Percentiles rank a stretch among this genome's conserved stretches.
Conservation (phyloP, 2,113 vertebrate species). For the Coregonus clupeaformis region DNA sequence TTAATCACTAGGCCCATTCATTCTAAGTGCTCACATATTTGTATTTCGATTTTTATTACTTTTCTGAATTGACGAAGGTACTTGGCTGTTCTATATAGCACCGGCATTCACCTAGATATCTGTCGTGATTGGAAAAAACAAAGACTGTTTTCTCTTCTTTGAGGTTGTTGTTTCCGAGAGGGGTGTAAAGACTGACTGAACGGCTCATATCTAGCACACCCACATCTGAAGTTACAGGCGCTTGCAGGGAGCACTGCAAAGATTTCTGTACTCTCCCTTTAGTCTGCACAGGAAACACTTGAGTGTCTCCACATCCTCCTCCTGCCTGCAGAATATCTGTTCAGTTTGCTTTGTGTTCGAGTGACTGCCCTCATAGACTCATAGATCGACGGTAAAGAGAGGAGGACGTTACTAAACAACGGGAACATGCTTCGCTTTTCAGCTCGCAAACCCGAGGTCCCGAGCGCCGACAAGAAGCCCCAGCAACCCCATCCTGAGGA, state of each 20-base stretch:
- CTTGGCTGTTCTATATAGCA: no score
- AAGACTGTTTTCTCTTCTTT: not conserved
- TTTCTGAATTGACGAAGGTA: no score
- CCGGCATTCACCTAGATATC: not conserved
- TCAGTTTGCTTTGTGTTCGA: not conserved
- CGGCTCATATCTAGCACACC: no score
- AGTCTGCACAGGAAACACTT: conserved; percentile 56
- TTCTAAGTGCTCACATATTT: no score
- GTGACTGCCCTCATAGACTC: not conserved
- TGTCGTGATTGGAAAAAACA: not conserved
- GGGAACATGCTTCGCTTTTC: conserved; percentile 62
- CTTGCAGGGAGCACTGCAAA: conserved; percentile 31
- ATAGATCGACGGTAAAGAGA: not conserved
- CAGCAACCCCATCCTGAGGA: conserved; percentile 77
- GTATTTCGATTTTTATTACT: no score
- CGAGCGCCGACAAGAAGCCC: conserved; percentile 79
- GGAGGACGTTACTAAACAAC: conserved; percentile 15
- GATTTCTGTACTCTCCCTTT: conserved; percentile 8
- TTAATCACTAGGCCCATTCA: no score
- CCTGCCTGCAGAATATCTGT: not conserved
- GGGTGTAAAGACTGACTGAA: not conserved
- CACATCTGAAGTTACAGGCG: no score
- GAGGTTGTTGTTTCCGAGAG: not conserved
- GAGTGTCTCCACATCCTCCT: conserved; percentile 30
- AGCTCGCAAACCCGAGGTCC: conserved; percentile 85